Percentiles rank a stretch among this genome's conserved stretches.
These are phyloP conservation scores for Tenthredo livida DNA, from an alignment of 2,888 invertebrate genomes.

Conservation along the genomic window DNA sequence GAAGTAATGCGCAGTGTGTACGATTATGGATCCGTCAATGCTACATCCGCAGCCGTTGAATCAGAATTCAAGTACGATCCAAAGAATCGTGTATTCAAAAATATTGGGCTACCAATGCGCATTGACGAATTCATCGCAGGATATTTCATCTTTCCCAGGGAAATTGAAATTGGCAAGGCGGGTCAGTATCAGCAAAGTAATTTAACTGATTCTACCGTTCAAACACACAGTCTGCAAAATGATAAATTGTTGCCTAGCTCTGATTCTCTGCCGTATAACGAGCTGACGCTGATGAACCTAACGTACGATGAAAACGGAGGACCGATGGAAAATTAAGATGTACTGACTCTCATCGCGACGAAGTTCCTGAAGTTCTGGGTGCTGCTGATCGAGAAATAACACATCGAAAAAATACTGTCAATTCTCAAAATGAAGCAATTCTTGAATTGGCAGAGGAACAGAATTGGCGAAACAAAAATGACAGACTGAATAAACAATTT, in stretches of 20 bases:
- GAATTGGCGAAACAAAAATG: no score
- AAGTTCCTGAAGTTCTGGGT: no score
- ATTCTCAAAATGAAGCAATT: no score
- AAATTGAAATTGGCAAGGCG: constrained; percentile 45
- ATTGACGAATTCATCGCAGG: constrained; percentile 53
- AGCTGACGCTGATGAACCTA: neutral
- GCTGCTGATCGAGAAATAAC: no score
- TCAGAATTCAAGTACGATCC: constrained; percentile 56
- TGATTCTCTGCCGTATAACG: no score
- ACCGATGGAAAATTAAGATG: no score
- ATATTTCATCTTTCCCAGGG: constrained; percentile 51
- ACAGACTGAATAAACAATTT: no score
- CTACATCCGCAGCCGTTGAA: constrained; percentile 56
- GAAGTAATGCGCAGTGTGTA: constrained; percentile 49
- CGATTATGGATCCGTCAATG: constrained; percentile 41
- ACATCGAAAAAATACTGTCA: no score
- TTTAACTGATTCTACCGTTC: neutral
- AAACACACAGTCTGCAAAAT: neutral
- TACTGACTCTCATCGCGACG: no score
- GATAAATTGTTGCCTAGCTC: no score
- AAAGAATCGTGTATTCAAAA: constrained; percentile 54
- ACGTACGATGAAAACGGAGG: neutral
- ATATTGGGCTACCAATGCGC: constrained; percentile 46
- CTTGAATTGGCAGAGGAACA: no score
- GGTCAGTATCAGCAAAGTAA: neutral